A percentile compares a stretch with the other conserved stretches of the same genome.
Conservation (phyloP, 2,888 invertebrate genomes). For the Meteorus colon region DNA sequence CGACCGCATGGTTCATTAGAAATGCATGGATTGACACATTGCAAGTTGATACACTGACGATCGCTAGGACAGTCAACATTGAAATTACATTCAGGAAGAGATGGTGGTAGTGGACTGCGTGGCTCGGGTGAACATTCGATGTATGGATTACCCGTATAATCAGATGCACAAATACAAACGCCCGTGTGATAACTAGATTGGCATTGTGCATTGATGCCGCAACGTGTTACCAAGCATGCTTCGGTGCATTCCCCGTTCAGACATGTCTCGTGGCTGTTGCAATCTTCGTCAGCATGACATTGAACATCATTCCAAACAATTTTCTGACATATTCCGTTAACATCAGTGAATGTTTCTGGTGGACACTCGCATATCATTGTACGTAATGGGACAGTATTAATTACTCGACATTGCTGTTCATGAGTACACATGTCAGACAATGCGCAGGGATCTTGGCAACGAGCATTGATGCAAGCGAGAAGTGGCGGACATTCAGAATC, state of each 20-base stretch:
- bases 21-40: conserved; percentile 86
- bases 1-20: conserved; percentile 82
- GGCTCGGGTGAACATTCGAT: conserved; percentile 80
- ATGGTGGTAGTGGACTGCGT: conserved; percentile 60
- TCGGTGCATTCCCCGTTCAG: conserved; percentile 84
- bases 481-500: conserved; percentile 86
- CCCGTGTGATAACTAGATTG: conserved; percentile 84
- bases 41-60: conserved; percentile 83
- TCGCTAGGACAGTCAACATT: conserved; percentile 86
- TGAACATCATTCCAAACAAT: conserved; percentile 67
- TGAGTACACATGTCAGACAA: conserved; percentile 82
- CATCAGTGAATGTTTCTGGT: conserved; percentile 84
- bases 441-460: conserved; percentile 86
- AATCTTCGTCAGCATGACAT: conserved; percentile 85
- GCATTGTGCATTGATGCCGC: conserved; percentile 89
- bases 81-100: conserved; percentile 81
- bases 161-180: conserved; percentile 85
- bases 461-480: conserved; percentile 84
- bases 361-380: conserved; percentile 92
- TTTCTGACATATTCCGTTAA: conserved; percentile 81
- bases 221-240: conserved; percentile 85
- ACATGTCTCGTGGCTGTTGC: conserved; percentile 83
- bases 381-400: conserved; percentile 85
- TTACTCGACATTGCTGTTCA: conserved; percentile 86
- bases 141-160: conserved; percentile 86